Percentiles rank a stretch among this genome's conserved stretches.
Evolutionary conservation across 1,140 invertebrate genomes (phyloP).

Genomic region (Panagrolaimus sp.): DNA sequence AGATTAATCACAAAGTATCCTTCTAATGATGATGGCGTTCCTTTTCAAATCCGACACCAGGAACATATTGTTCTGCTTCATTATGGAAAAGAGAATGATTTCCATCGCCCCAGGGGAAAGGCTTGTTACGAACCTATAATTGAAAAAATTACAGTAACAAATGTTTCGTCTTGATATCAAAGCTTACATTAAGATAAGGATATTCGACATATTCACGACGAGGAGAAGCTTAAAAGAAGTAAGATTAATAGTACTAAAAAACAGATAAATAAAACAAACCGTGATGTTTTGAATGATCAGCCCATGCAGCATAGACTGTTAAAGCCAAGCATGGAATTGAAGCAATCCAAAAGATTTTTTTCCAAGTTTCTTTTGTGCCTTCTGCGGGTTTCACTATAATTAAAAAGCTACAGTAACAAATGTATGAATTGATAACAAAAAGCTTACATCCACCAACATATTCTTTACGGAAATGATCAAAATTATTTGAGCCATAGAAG

Average conservation of each 20-base stretch:
- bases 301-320: slow-evolving; percentile 20
- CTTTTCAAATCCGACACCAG: slow-evolving; percentile 40
- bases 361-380: slow-evolving; percentile 28
- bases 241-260: too few species aligned
- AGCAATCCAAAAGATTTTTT: slow-evolving; percentile 31
- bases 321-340: slow-evolving; percentile 32
- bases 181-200: slow-evolving; percentile 31
- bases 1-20: too few species aligned
- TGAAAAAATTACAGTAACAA: background rate
- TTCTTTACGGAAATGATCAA: slow-evolving; percentile 26
- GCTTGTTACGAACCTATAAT: slow-evolving; percentile 42
- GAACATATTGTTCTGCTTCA: slow-evolving; percentile 31
- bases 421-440: too few species aligned
- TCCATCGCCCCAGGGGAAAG: slow-evolving; percentile 59
- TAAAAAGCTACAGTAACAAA: too few species aligned
- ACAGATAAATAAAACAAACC: too few species aligned
- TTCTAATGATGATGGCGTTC: slow-evolving; percentile 16
- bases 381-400: background rate
- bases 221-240: background rate
- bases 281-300: slow-evolving; percentile 31
- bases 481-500: slow-evolving; percentile 30
- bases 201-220: slow-evolving; percentile 39
- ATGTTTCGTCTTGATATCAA: background rate
- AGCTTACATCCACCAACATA: slow-evolving; percentile 10
- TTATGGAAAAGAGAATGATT: slow-evolving; percentile 61